These are phyloP conservation scores for Pithys albifrons DNA, from an alignment of 2,113 vertebrate genomes.

Conservation along the genomic window DNA sequence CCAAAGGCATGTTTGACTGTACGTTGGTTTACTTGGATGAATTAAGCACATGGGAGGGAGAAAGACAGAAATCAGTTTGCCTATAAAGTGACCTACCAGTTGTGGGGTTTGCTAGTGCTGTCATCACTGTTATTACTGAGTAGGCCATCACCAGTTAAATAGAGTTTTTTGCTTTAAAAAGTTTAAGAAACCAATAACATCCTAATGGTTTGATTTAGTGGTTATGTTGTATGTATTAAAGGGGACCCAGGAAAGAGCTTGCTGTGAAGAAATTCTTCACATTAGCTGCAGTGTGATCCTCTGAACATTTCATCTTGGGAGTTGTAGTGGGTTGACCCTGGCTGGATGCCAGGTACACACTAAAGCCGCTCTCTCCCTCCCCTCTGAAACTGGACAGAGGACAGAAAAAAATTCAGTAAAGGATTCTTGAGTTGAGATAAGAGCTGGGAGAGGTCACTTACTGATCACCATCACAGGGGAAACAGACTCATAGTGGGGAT, in stretches of 20 bases:
- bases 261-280: not conserved
- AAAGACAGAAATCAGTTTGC: not conserved
- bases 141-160: not conserved
- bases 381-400: too few species aligned
- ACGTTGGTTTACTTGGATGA: not conserved
- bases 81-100: not conserved
- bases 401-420: too few species aligned
- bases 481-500: too few species aligned
- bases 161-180: not conserved
- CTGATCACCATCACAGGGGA: too few species aligned
- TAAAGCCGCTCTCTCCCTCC: too few species aligned
- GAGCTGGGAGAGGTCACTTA: too few species aligned
- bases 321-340: not conserved
- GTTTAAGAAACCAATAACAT: not conserved
- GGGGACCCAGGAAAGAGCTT: not conserved
- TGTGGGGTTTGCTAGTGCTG: not conserved
- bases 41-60: not conserved
- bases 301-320: not conserved
- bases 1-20: not conserved
- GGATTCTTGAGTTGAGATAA: too few species aligned
- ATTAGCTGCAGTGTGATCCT: not conserved
- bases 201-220: not conserved
- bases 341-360: too few species aligned
- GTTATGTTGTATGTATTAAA: not conserved
- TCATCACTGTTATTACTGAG: not conserved